Evolutionary conservation across 2,797 vertebrate species (phyloP).

Genomic region (Echiichthys vipera): DNA sequence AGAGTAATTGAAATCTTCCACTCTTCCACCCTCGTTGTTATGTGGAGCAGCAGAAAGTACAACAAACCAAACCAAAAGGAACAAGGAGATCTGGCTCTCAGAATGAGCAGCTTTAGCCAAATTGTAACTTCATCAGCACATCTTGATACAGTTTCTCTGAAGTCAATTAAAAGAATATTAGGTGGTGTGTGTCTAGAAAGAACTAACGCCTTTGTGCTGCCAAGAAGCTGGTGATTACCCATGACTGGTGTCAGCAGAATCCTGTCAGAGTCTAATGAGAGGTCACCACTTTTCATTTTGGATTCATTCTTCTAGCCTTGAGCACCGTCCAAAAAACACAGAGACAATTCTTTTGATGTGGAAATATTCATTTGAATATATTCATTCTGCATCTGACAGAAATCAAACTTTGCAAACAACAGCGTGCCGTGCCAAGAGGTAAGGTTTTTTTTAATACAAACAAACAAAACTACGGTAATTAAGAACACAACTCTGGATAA

Average conservation of each 20-base stretch:
- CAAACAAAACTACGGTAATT: slow-evolving; percentile 42
- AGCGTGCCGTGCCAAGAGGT: slow-evolving; percentile 39
- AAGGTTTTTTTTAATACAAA: slow-evolving; percentile 37
- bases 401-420: slow-evolving; percentile 50
- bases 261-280: slow-evolving; percentile 56
- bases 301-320: slow-evolving; percentile 34
- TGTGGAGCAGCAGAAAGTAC: slow-evolving; percentile 66
- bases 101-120: slow-evolving; percentile 65
- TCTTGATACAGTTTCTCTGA: slow-evolving; percentile 76
- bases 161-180: slow-evolving; percentile 83
- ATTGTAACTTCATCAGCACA: slow-evolving; percentile 76
- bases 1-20: slow-evolving; percentile 81
- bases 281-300: slow-evolving; percentile 54
- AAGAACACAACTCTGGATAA: slow-evolving; percentile 38
- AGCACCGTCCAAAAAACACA: slow-evolving; percentile 39
- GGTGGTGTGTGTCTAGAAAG: slow-evolving; percentile 48
- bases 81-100: slow-evolving; percentile 61
- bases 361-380: slow-evolving; percentile 46
- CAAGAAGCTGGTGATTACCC: slow-evolving; percentile 64
- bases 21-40: slow-evolving; percentile 69
- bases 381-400: slow-evolving; percentile 48
- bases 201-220: slow-evolving; percentile 47
- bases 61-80: slow-evolving; percentile 71
- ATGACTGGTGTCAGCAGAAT: slow-evolving; percentile 61
- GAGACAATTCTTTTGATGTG: slow-evolving; percentile 44